Evolutionary conservation across 92 coral and sea anemone species (phyloP), one percentile per base, ranked within the genome.

Genomic region (Scolanthus callimorphus): DNA sequence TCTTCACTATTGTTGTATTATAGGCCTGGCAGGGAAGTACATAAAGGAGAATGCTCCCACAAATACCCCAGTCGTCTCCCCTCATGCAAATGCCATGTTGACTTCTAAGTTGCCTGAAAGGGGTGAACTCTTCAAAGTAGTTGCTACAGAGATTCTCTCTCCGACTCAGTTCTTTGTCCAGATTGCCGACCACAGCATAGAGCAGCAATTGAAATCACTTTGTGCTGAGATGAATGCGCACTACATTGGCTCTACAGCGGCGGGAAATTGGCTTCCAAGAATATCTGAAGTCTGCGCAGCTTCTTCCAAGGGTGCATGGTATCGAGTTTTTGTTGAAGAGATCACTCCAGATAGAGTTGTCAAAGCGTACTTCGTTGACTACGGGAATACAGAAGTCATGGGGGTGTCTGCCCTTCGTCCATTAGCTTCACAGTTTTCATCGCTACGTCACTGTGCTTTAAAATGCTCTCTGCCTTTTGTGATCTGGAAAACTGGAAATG

Each of bases 291-390:
- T 70, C 26, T 74, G 75, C 19, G 75, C 75, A 11, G 65, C 64
- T 2, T 46, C 48, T 26, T 44, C 29, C 24, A 68, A 46, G 25
- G 71, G 80, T 0, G 85, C 78, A 21, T 92, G 96, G 92, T 83
- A 74, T 51, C 83, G 98, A 4, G 90, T 76, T 0, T 57, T 64
- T 12, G 73, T 92, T 17, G 65, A 73, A 73, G 67, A 22, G 11
- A 48, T 67, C 55, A 47, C 52, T 37, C 47, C 75, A 2, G 73
- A 81, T 25, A 54, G 62, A 11, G 73, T 64, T 17, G 62, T 67
- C 0, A 44, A 55, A 0, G 69, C 84, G 27, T 78, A 71, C 31
- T 84, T 78, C 25, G 94, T 92, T 38, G 98, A 92, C 63, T 92
- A 63, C 49, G 98, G 98, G 11, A 84, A 84, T 70, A 62, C 60